These are phyloP conservation scores for Emmelina monodactyla DNA, from an alignment of 2,888 invertebrate genomes.

Conservation along the genomic window DNA sequence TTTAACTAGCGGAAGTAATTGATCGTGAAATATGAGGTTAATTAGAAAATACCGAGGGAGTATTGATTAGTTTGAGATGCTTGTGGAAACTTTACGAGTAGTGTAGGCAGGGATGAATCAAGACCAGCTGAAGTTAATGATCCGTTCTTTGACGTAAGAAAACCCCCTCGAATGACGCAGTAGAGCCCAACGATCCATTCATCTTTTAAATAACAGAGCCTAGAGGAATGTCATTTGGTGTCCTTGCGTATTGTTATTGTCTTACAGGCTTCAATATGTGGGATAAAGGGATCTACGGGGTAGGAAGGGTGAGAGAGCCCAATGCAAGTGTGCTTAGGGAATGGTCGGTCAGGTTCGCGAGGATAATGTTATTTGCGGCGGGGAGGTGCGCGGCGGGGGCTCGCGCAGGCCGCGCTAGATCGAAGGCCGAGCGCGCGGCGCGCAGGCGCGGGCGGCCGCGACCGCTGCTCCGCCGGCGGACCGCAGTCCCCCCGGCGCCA, in stretches of 20 bases:
- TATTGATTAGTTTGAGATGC: no score
- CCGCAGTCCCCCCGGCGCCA: slow-evolving; percentile 58
- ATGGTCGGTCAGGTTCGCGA: slow-evolving; percentile 36
- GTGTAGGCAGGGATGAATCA: no score
- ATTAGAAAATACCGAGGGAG: no score
- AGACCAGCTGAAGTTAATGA: no score
- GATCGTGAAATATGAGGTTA: no score
- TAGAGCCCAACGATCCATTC: no score
- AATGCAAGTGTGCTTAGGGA: slow-evolving; percentile 27
- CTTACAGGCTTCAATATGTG: background rate
- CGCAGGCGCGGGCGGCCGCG: slow-evolving; percentile 37
- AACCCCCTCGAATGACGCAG: background rate
- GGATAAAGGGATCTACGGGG: slow-evolving; percentile 1
- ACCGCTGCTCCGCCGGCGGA: slow-evolving; percentile 29
- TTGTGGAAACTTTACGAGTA: no score
- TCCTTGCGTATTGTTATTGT: background rate
- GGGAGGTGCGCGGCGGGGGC: slow-evolving; percentile 34
- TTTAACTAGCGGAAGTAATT: no score
- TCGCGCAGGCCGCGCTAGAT: slow-evolving; percentile 51
- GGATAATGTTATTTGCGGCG: slow-evolving; percentile 56
- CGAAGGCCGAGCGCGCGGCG: slow-evolving; percentile 36
- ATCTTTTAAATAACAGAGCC: no score
- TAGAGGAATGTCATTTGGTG: no score
- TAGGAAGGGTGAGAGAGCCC: slow-evolving; percentile 2
- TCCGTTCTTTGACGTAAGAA: no score